Base-by-base conservation (phyloP, 2,113 vertebrate species). In the Galemys pyrenaicus region DNA sequence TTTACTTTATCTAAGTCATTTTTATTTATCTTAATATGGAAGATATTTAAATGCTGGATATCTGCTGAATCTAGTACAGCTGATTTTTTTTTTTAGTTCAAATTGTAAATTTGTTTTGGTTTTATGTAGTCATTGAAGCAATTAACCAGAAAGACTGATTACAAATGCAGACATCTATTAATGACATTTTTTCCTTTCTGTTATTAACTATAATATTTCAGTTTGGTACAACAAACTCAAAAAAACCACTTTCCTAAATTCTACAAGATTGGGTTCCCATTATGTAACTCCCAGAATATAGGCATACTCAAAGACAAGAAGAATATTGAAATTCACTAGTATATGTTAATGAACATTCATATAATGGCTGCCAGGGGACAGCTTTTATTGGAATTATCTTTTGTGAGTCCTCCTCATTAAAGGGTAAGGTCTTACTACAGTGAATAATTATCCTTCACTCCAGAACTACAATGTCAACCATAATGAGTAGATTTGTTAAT, bases 311-410 rank as follows among this genome's bases (percentile, higher is more conserved):
- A 81, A 94, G 13, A 30, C 9, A 6, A 64, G 16, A 35, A 58
- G 30, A 44, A 5, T 60, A 35, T 73, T 81, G 32, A 85, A 94
- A 87, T 58, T 74, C 32, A 81, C 35, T 68, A 37, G 44, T 75
- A 73, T 75, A 13, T 62, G 4, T 75, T 84, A 94, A 88, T 88
- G 16, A 92, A 30, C 39, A 58, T 74, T 83, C 39, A 90, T 67
- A 75, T 68, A 78, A 39, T 54, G 85, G 44, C 82, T 86, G 24
- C 41, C 46, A 79, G 6, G 24, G 49, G 32, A 79, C 44, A 58
- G 44, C 16, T 92, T 93, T 87, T 92, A 60, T 9, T 51, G 49
- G 71, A 73, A 92, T 80, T 88, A 17, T 81, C 37, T 80, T 92
- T 67, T 67, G 64, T 90, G 73, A 77, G 32, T 51, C 5, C 4